A percentile compares a stretch with the other conserved stretches of the same genome.
Evolutionary conservation across 2,113 vertebrate genomes (phyloP).

Genomic region (Seriola dumerili): DNA sequence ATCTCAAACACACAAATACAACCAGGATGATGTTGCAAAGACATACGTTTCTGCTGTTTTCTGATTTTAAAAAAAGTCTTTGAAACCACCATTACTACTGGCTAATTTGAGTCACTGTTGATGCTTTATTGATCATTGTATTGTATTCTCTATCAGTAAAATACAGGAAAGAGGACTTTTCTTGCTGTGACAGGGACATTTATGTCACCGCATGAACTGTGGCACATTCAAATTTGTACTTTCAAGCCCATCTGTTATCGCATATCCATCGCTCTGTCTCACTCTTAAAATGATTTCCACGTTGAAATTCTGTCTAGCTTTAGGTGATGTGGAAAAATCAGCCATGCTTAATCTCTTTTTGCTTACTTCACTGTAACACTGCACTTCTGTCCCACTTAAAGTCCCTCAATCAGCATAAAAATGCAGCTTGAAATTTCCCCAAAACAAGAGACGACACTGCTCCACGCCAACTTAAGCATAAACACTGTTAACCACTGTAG

Average conservation of each 20-base stretch:
- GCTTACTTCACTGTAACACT: conserved; percentile 16
- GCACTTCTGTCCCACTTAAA: conserved; percentile 22
- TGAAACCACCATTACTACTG: background rate
- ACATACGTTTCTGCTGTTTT: background rate
- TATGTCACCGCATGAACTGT: background rate
- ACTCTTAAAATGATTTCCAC: background rate
- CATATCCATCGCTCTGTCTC: background rate
- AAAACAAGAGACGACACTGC: background rate
- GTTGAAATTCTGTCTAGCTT: background rate
- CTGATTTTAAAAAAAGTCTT: background rate
- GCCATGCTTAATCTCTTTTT: background rate
- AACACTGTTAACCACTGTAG: background rate
- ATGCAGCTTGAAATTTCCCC: conserved; percentile 3
- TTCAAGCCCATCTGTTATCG: background rate
- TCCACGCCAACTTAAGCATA: background rate
- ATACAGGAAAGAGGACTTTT: background rate
- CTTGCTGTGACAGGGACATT: background rate
- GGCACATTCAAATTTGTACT: background rate
- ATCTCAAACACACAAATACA: background rate
- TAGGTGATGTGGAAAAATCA: conserved; percentile 2
- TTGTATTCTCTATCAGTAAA: background rate
- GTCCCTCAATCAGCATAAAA: conserved; percentile 3
- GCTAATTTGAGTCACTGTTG: background rate
- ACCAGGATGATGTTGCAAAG: background rate
- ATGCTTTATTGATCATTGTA: background rate